phyloP scores from a whole-genome alignment of 2,797 vertebrate species.

The Tarsius wallacei region DNA sequence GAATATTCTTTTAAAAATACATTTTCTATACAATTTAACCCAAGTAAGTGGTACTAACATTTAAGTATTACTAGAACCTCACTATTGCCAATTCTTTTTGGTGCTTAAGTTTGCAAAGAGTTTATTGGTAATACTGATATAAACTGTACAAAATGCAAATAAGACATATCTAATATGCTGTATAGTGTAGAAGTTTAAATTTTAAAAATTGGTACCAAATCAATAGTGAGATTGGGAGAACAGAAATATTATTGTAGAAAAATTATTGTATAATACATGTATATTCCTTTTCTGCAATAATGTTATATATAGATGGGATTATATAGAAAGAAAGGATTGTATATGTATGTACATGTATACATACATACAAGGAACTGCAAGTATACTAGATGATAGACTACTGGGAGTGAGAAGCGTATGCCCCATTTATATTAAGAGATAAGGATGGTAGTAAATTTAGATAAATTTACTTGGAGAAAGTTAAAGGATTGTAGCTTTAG shows the following conservation, averaged over 20 bases:
- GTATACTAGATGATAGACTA: not conserved
- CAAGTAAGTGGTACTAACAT: not conserved
- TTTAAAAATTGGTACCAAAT: not conserved
- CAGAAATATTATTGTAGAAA: not conserved
- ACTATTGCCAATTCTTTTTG: not conserved
- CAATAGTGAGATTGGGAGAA: not conserved
- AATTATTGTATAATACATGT: no score
- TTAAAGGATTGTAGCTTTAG: not conserved
- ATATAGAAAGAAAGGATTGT: not conserved
- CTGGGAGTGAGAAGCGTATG: not conserved
- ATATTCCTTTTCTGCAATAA: no score
- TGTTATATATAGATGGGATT: no score
- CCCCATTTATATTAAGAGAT: no score
- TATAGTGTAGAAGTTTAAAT: not conserved
- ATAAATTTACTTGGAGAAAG: not conserved
- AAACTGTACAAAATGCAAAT: not conserved
- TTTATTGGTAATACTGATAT: not conserved
- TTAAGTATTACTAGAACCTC: not conserved
- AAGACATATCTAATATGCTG: not conserved
- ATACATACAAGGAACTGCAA: not conserved
- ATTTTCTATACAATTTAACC: not conserved
- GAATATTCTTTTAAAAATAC: not conserved
- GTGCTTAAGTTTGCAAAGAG: not conserved
- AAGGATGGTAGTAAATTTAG: not conserved
- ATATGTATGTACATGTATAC: fast-evolving